Conservation (phyloP, 2,797 vertebrate species). For the Rhincodon typus region DNA sequence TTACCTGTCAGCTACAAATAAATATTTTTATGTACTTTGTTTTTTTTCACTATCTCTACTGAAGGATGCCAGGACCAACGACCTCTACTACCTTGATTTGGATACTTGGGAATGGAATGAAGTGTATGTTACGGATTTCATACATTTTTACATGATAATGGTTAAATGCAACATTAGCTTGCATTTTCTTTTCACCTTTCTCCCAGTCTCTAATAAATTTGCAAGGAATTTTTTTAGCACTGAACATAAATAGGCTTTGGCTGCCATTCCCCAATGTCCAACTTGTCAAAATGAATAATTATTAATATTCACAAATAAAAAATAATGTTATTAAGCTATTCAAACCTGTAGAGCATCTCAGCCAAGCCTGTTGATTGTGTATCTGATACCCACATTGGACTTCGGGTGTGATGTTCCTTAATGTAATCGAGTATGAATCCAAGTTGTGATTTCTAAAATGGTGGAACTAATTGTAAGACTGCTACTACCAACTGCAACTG, state of each 20-base stretch:
- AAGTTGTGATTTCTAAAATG: not conserved
- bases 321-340: not conserved
- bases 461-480: not conserved
- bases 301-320: not conserved
- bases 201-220: not conserved
- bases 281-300: not conserved
- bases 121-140: conserved; percentile 65
- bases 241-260: not conserved
- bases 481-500: not conserved
- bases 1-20: not conserved
- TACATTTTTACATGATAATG: conserved; percentile 30
- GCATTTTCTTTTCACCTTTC: not conserved
- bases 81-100: conserved; percentile 83
- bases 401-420: no score
- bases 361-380: not conserved
- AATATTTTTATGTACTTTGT: not conserved
- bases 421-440: not conserved
- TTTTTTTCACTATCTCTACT: conserved; percentile 39
- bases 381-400: not conserved
- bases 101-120: conserved; percentile 93
- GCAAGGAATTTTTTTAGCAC: not conserved
- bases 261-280: not conserved
- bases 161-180: no score
- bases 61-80: conserved; percentile 85
- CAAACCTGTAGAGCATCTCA: not conserved